phyloP scores from a whole-genome alignment of 2,113 vertebrate species.

The Clarias gariepinus region DNA sequence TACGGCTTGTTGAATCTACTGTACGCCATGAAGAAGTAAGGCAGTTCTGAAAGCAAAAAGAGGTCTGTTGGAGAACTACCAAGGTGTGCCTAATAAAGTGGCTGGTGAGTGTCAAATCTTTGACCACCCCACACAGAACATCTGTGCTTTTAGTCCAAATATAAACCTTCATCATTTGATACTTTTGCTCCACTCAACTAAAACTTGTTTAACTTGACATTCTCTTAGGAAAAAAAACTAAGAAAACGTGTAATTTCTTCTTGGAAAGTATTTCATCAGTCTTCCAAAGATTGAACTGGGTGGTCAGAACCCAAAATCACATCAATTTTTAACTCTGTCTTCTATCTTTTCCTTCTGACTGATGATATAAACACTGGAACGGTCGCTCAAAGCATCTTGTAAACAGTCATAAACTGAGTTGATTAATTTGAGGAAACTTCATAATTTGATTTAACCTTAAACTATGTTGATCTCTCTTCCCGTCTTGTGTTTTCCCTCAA shows the following conservation, averaged over 20 bases:
- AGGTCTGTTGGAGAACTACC: too few relatives aligned
- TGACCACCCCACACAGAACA: not conserved
- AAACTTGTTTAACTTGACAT: not conserved
- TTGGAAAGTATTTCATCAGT: not conserved
- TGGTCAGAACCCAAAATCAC: too few relatives aligned
- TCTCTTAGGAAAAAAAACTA: not conserved
- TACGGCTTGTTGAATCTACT: too few relatives aligned
- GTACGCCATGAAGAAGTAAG: too few relatives aligned
- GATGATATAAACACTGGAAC: not conserved
- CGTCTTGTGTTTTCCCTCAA: slow-evolving; percentile 48
- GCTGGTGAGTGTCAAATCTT: not conserved
- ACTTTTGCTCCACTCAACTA: not conserved
- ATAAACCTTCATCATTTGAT: not conserved
- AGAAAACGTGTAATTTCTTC: not conserved
- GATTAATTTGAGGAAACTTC: not conserved
- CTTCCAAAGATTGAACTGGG: too few relatives aligned
- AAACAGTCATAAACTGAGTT: not conserved
- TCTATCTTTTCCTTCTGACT: not conserved
- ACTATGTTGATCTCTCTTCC: slow-evolving; percentile 30
- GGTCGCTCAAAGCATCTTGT: not conserved
- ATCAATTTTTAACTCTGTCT: too few relatives aligned
- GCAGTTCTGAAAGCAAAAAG: too few relatives aligned
- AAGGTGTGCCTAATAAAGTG: too few relatives aligned
- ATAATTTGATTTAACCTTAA: not conserved
- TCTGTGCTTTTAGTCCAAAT: not conserved